Evolutionary conservation across 2,113 vertebrate genomes (phyloP).

Genomic region (Lampris incognitus): DNA sequence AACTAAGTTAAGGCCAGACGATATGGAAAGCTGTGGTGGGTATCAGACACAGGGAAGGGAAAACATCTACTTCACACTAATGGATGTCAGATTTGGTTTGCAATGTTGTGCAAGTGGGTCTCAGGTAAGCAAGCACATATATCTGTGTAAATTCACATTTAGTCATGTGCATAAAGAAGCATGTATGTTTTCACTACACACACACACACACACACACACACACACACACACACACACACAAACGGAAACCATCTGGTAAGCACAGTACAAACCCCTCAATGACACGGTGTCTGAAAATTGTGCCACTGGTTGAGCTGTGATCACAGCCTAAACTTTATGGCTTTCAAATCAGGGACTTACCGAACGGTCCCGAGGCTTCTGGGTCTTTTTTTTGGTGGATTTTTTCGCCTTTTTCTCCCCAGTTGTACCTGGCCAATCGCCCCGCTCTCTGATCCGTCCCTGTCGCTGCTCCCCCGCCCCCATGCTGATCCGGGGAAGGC

Average conservation of each 20-base stretch:
- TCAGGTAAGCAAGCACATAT: background rate
- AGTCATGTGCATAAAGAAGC: background rate
- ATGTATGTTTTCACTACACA: too few species aligned
- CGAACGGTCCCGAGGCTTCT: background rate
- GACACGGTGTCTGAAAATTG: background rate
- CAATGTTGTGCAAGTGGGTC: slow-evolving; percentile 36
- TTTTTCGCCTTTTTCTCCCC: too few species aligned
- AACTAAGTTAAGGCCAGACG: slow-evolving; percentile 45
- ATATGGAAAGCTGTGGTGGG: slow-evolving; percentile 24
- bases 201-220: slow-evolving; percentile 6
- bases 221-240: slow-evolving; percentile 6
- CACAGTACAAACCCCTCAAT: background rate
- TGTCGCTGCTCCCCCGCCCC: too few species aligned
- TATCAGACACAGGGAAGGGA: slow-evolving; percentile 22
- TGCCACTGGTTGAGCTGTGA: slow-evolving; percentile 15
- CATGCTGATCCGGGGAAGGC: too few species aligned
- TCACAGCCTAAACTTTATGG: background rate
- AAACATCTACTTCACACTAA: slow-evolving; percentile 13
- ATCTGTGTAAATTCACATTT: slow-evolving; percentile 4
- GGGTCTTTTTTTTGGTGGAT: background rate
- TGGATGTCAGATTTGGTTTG: slow-evolving; percentile 32
- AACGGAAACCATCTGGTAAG: background rate
- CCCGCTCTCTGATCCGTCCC: too few species aligned
- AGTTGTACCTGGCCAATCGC: too few species aligned
- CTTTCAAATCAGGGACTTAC: background rate